phyloP scores from a whole-genome alignment of 2,888 invertebrate genomes.

The Calameuta filiformis region DNA sequence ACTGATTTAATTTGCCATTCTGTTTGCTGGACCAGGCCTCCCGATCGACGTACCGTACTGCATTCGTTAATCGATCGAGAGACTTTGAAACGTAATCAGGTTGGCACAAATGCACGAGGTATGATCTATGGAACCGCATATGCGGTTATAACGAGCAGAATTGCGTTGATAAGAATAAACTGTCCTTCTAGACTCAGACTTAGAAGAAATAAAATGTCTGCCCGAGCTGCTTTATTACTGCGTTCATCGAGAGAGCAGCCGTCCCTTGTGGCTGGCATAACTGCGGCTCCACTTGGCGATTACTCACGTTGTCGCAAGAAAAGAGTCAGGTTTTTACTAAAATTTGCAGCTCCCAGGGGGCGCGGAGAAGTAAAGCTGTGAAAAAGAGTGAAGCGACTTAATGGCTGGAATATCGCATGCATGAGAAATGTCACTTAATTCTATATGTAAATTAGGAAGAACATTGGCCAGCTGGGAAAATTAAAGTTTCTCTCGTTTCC shows the following conservation, averaged over 20 bases:
- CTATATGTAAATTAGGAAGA: constrained; percentile 31
- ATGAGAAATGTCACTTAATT: constrained; percentile 39
- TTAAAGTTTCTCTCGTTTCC: neutral
- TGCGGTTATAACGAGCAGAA: neutral
- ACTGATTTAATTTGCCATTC: no score
- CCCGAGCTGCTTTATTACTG: no score
- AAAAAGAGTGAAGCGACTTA: constrained; percentile 27
- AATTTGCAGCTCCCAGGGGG: constrained; percentile 33
- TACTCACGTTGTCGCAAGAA: constrained; percentile 37
- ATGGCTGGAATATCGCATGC: constrained; percentile 36
- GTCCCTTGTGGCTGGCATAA: neutral
- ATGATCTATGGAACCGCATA: no score
- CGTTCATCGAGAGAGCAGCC: neutral
- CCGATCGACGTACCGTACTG: no score
- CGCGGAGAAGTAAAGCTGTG: constrained; percentile 4
- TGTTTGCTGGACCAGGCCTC: no score
- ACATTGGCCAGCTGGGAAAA: neutral
- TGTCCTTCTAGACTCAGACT: neutral
- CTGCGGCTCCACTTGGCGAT: constrained; percentile 25
- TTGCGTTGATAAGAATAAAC: neutral
- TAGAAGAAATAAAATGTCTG: no score
- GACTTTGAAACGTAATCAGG: neutral
- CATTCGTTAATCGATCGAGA: no score
- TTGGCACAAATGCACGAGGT: neutral
- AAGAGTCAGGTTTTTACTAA: constrained; percentile 27